Evolutionary conservation across 2,888 invertebrate genomes (phyloP).

Genomic region (Synanthedon vespiformis): DNA sequence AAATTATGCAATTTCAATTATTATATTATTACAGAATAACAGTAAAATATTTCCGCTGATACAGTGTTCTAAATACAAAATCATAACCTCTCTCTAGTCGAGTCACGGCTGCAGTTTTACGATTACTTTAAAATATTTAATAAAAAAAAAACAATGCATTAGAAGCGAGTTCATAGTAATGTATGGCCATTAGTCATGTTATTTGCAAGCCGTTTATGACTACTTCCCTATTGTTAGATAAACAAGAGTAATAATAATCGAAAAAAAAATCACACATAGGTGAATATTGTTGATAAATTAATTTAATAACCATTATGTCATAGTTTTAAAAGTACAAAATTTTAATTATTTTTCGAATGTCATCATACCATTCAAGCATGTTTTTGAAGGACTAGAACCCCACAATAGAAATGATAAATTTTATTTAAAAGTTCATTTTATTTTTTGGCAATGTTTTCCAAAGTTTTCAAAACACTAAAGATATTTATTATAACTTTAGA

Average conservation of each 20-base stretch:
- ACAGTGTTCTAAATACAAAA: too few relatives aligned
- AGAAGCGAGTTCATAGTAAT: constrained; percentile 61
- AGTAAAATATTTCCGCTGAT: background rate
- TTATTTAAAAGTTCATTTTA: constrained; percentile 32
- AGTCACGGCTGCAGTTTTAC: constrained; percentile 6
- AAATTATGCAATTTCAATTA: background rate
- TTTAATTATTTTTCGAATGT: constrained; percentile 26
- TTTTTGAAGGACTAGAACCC: constrained; percentile 64
- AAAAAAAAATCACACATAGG: constrained; percentile 39
- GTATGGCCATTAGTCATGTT: constrained; percentile 65
- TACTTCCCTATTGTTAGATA: constrained; percentile 61
- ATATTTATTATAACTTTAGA: background rate
- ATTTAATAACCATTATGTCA: constrained; percentile 19
- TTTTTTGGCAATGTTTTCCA: constrained; percentile 40
- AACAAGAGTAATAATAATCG: constrained; percentile 51
- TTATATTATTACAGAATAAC: background rate
- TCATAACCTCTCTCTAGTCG: too few relatives aligned
- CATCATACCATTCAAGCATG: constrained; percentile 15
- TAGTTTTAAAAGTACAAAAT: constrained; percentile 26
- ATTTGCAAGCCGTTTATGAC: constrained; percentile 66
- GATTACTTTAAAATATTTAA: constrained; percentile 12
- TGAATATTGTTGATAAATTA: constrained; percentile 31
- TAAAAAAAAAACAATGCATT: constrained; percentile 58
- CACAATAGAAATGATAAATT: constrained; percentile 46
- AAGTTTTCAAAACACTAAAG: constrained; percentile 13